A percentile compares a stretch with the other conserved stretches of the same genome.
Evolutionary conservation across 30 jellyfish, hydroid and myxozoan genomes (phyloP).

Genomic region (Aurelia sp.): DNA sequence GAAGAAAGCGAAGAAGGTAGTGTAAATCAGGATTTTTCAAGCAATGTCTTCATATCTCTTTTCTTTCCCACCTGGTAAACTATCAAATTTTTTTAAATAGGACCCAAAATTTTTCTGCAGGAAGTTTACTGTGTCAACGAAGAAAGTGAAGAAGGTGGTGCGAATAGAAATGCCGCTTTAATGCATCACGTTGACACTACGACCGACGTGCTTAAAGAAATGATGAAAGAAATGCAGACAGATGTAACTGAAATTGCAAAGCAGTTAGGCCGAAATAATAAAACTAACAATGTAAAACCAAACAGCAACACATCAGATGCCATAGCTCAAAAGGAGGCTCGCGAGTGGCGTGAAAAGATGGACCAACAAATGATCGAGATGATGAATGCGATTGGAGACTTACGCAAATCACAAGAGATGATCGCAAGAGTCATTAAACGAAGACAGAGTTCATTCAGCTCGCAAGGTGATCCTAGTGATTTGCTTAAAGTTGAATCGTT

Average conservation of each 20-base stretch:
- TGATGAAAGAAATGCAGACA: slow-evolving; percentile 55
- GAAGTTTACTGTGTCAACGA: slow-evolving; percentile 88
- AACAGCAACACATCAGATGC: slow-evolving; percentile 40
- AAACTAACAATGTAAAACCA: slow-evolving; percentile 30
- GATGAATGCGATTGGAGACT: slow-evolving; percentile 47
- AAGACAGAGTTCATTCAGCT: slow-evolving; percentile 73
- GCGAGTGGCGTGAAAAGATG: slow-evolving; percentile 69
- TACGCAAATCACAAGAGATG: slow-evolving; percentile 65
- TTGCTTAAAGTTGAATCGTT: slow-evolving; percentile 49
- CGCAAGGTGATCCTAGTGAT: slow-evolving; percentile 66
- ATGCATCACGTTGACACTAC: slow-evolving; percentile 81
- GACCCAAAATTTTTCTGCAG: not conserved
- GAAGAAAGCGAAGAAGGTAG: slow-evolving; percentile 78
- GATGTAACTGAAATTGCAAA: slow-evolving; percentile 67
- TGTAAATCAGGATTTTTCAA: slow-evolving; percentile 5
- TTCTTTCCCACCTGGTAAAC: too few species aligned
- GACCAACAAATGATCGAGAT: slow-evolving; percentile 46
- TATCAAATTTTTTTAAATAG: too few species aligned
- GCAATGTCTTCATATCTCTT: too few species aligned
- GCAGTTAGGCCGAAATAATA: slow-evolving; percentile 45
- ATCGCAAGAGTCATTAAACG: slow-evolving; percentile 34
- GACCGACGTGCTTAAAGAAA: slow-evolving; percentile 73
- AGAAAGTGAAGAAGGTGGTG: slow-evolving; percentile 69
- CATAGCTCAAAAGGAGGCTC: slow-evolving; percentile 72
- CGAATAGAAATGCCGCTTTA: slow-evolving; percentile 63